A percentile compares a stretch with the other conserved stretches of the same genome.
Evolutionary conservation across 2,888 invertebrate species (phyloP).

Genomic region (Hirudinaria manillensis): DNA sequence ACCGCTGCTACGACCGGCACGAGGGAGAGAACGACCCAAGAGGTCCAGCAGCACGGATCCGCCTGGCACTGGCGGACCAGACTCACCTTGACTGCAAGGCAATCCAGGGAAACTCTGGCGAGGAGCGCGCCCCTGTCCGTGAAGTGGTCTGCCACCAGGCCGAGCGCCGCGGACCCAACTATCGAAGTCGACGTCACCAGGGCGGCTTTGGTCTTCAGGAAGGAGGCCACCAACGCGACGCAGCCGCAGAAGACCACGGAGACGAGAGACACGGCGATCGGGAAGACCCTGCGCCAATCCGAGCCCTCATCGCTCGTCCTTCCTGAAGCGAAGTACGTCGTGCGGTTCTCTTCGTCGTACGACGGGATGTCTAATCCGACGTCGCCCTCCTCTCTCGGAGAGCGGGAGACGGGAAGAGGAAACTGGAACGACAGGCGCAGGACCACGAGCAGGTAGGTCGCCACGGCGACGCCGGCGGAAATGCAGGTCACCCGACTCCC

Average conservation of each 20-base stretch:
- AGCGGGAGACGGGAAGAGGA: background rate
- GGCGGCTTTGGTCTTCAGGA: constrained; percentile 15
- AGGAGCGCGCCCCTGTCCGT: background rate
- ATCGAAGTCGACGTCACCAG: constrained; percentile 16
- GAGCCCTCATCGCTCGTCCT: background rate
- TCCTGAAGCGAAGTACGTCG: background rate
- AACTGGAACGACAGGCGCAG: constrained; percentile 3
- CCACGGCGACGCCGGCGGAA: background rate
- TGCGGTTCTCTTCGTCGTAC: background rate
- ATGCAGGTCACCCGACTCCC: background rate
- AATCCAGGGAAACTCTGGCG: constrained; percentile 13
- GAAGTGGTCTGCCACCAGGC: constrained; percentile 4
- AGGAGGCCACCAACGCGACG: constrained; percentile 4
- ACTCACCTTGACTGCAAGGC: constrained; percentile 16
- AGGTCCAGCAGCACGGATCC: background rate
- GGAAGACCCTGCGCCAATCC: background rate
- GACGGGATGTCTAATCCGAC: background rate
- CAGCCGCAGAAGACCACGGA: background rate
- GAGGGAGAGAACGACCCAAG: background rate
- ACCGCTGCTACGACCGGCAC: background rate
- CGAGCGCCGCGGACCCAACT: constrained; percentile 18
- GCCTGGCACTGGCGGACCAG: background rate
- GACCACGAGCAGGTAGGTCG: constrained; percentile 4
- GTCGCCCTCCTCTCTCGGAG: background rate
- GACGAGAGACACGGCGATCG: constrained; percentile 17